A percentile compares a stretch with the other conserved stretches of the same genome.
These are phyloP conservation scores for Drosophila orena DNA, from an alignment of 1,140 invertebrate genomes.

Conservation along the genomic window DNA sequence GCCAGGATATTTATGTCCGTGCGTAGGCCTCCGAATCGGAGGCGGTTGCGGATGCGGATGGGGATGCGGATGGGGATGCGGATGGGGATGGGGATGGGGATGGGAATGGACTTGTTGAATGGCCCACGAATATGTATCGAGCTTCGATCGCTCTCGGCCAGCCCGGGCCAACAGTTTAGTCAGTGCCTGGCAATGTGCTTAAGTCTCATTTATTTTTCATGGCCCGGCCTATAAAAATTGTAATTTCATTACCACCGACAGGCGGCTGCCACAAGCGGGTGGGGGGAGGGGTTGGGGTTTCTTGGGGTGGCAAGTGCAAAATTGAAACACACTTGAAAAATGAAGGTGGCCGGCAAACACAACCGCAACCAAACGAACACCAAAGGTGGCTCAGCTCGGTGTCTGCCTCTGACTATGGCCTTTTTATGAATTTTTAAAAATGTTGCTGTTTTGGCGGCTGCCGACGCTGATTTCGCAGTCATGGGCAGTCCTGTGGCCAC, in stretches of 20 bases:
- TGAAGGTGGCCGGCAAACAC: slow-evolving; percentile 56
- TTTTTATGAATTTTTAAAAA: slow-evolving; percentile 84
- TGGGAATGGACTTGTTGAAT: slow-evolving; percentile 65
- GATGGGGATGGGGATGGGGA: not conserved
- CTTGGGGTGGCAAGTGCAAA: slow-evolving; percentile 47
- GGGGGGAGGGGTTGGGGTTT: no score
- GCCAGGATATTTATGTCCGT: slow-evolving; percentile 64
- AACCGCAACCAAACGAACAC: slow-evolving; percentile 27
- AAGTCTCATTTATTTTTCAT: slow-evolving; percentile 84
- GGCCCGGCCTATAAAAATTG: slow-evolving; percentile 77
- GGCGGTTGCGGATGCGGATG: no score
- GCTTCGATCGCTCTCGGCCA: no score
- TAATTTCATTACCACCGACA: slow-evolving; percentile 81
- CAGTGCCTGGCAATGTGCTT: slow-evolving; percentile 67
- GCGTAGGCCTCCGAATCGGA: no score
- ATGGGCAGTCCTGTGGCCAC: slow-evolving; percentile 56
- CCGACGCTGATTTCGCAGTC: slow-evolving; percentile 77
- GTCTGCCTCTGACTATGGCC: slow-evolving; percentile 25
- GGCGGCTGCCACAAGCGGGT: slow-evolving; percentile 28
- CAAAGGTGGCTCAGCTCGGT: slow-evolving; percentile 33
- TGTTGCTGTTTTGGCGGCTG: slow-evolving; percentile 74
- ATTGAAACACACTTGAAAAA: slow-evolving; percentile 81
- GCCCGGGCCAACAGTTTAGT: slow-evolving; percentile 42
- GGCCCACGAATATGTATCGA: slow-evolving; percentile 28
- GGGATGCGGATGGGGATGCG: no score